A percentile compares a stretch with the other conserved stretches of the same genome.
phyloP scores from a whole-genome alignment of 2,888 invertebrate genomes.

The Monochamus alternatus region DNA sequence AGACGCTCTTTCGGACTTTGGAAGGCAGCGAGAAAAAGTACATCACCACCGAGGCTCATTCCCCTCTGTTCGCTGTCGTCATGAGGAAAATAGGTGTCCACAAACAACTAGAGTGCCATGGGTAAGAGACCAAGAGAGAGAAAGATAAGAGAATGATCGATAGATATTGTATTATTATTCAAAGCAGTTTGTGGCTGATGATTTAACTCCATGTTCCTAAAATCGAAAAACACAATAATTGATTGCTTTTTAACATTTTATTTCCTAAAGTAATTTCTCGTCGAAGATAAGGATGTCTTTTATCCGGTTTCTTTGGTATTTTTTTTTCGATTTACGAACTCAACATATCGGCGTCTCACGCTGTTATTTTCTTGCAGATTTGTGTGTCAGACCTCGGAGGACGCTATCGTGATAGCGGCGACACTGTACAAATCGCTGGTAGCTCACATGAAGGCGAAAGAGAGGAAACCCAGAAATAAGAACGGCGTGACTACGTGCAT shows the following conservation, averaged over 20 bases:
- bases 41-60: slow-evolving; percentile 77
- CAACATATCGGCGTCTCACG: too few species aligned
- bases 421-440: slow-evolving; percentile 91
- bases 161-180: too few species aligned
- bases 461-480: slow-evolving; percentile 78
- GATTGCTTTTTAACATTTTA: too few species aligned
- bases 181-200: too few species aligned
- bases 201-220: too few species aligned
- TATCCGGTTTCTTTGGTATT: too few species aligned
- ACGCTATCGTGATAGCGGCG: slow-evolving; percentile 93
- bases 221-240: too few species aligned
- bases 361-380: slow-evolving; percentile 71
- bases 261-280: too few species aligned
- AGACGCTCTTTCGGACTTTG: slow-evolving; percentile 77
- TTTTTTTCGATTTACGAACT: too few species aligned
- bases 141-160: not conserved
- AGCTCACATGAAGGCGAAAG: slow-evolving; percentile 82
- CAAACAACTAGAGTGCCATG: slow-evolving; percentile 90
- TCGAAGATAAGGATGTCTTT: too few species aligned
- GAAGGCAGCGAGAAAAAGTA: slow-evolving; percentile 74
- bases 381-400: slow-evolving; percentile 90
- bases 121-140: slow-evolving; percentile 63
- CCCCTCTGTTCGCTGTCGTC: slow-evolving; percentile 91
- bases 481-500: slow-evolving; percentile 86
- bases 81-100: slow-evolving; percentile 87